Base-by-base conservation (phyloP, 2,888 invertebrate genomes). In the Morpho achilles region DNA sequence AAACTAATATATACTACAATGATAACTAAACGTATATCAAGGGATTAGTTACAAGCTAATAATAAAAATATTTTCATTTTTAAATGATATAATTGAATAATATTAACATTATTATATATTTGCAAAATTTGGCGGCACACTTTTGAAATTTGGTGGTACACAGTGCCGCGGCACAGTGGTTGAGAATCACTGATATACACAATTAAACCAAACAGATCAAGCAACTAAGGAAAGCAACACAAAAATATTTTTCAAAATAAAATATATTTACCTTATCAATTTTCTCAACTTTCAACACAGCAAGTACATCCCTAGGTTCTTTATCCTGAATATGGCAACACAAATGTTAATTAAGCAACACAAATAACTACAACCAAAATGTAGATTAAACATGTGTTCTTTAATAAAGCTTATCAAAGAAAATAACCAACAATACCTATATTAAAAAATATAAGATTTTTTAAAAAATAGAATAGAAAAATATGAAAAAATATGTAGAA, bases 241-340 rank as follows among this genome's bases (percentile, higher is more conserved):
- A 32, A 23, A 44, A 32, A 44, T 61, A 63, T 57, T 56, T 22
- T 42, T 51, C 58, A 56, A 47, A 66, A 60, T 63, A 67, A 67
- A 58, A 47, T 55, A 65, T 50, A 65, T 68, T 84, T 86, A 91
- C 91, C 91, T 91, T 89, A 53, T 85, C 84, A 67, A 90, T 82
- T 79, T 90, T 87, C 73, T 91, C 91, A 83, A 92, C 85, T 90
- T 91, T 92, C 83, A 91, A 85, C 58, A 92, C 90, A 68, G 91
- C 91, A 71, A 92, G 79, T 67, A 91, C 82, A 77, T 91, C 91
- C 82, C 89, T 91, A 79, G 81, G 74, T 71, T 89, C 86, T 69
- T 82, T 82, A 65, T 87, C 90, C 87, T 89, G 80, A 82, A 82
- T 75, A 79, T 76, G 79, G 76, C 76, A 79, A 78, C 69, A 79